Percentiles rank a stretch among this genome's conserved stretches.
phyloP scores from a whole-genome alignment of 2,888 invertebrate species.

The Chydorus sphaericus region DNA sequence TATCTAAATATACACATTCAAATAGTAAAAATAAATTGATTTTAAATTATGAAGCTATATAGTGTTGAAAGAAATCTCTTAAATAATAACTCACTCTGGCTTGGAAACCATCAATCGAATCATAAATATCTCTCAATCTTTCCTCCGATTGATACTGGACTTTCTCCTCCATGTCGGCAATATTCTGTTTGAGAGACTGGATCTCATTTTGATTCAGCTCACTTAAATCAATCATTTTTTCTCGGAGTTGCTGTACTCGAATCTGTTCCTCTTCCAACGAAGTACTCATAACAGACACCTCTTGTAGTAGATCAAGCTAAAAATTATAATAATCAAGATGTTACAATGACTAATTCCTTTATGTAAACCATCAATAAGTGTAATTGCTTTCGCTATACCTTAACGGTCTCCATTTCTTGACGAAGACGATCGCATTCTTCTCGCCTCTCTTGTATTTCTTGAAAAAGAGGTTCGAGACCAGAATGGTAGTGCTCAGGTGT shows the following conservation, averaged over 20 bases:
- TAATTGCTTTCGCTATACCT: constrained; percentile 45
- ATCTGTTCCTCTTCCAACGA: constrained; percentile 79
- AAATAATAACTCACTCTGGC: constrained; percentile 53
- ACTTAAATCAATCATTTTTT: constrained; percentile 94
- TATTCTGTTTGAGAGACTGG: constrained; percentile 83
- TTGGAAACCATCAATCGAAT: constrained; percentile 89
- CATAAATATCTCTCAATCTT: constrained; percentile 86
- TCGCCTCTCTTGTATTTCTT: constrained; percentile 62
- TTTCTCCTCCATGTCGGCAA: constrained; percentile 93
- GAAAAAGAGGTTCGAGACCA: constrained; percentile 51
- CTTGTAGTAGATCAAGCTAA: constrained; percentile 52
- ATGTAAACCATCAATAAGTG: background rate
- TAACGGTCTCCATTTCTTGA: constrained; percentile 62
- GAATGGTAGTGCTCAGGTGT: constrained; percentile 37
- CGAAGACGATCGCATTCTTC: constrained; percentile 67
- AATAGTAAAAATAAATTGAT: constrained; percentile 5
- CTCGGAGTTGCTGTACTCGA: constrained; percentile 71
- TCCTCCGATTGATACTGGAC: constrained; percentile 98
- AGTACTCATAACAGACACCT: constrained; percentile 63
- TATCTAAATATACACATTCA: constrained; percentile 67
- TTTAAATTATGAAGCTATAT: background rate
- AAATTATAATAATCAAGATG: background rate
- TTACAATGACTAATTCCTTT: background rate
- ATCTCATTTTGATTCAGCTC: constrained; percentile 88
- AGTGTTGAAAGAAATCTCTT: background rate